Evolutionary conservation across 1,140 invertebrate species (phyloP).

Genomic region (Armadillidium nasatum): DNA sequence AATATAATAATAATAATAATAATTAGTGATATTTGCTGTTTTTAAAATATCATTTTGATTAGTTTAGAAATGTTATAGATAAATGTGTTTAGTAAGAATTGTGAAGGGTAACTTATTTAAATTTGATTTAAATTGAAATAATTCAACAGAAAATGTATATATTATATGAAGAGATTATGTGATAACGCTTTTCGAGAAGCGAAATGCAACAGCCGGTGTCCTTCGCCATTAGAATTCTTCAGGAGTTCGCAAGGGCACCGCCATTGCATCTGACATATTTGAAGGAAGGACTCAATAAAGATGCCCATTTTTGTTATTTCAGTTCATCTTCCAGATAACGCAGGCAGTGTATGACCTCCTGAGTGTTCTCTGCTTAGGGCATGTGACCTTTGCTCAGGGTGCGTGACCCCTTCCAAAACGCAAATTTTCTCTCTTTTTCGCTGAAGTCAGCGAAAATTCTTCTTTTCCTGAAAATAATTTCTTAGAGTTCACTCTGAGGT

Average conservation of each 20-base stretch:
- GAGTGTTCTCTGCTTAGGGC: conserved; percentile 2
- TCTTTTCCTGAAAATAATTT: not conserved
- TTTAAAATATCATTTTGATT: not conserved
- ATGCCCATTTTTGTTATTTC: not conserved
- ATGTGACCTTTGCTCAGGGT: not conserved
- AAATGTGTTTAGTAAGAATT: not conserved
- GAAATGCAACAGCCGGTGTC: not conserved
- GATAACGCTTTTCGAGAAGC: not conserved
- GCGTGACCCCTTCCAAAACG: not conserved
- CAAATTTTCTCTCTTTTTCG: not conserved
- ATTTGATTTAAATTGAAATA: not conserved
- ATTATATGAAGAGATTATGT: not conserved
- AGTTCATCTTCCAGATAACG: not conserved
- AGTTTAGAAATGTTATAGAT: not conserved
- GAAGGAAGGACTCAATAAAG: not conserved
- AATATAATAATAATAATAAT: too few relatives aligned
- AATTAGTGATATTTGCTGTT: not conserved
- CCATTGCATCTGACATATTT: not conserved
- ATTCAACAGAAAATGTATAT: too few relatives aligned
- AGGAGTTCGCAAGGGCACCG: not conserved
- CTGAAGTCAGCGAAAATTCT: not conserved
- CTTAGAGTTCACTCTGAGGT: not conserved
- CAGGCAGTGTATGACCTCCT: not conserved
- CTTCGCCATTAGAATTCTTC: not conserved
- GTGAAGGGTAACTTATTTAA: not conserved